Evolutionary conservation across 2,888 invertebrate genomes (phyloP).

Genomic region (Euproctis similis): DNA sequence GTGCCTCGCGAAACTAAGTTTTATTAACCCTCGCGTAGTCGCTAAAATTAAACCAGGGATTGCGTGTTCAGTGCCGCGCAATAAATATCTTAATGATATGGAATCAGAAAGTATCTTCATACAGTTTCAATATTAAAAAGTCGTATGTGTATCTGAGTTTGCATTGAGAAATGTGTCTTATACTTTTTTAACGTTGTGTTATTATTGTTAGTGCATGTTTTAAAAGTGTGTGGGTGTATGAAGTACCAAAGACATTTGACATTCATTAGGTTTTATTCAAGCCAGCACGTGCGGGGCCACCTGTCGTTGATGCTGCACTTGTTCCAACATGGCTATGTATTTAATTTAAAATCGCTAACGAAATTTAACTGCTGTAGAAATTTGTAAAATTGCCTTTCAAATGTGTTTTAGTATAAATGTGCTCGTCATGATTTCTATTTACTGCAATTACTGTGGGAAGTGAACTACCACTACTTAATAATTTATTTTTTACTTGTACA

Average conservation of each 20-base stretch:
- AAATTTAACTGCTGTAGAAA: constrained; percentile 12
- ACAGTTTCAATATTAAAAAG: constrained; percentile 31
- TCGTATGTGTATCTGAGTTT: constrained; percentile 29
- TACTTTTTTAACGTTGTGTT: constrained; percentile 34
- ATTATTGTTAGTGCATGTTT: no score
- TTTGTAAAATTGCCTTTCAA: no score
- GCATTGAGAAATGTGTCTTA: constrained; percentile 36
- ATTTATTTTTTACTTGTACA: no score
- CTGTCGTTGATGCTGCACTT: constrained; percentile 67
- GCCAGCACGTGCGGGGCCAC: constrained; percentile 69
- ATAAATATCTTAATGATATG: constrained; percentile 74
- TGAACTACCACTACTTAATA: no score
- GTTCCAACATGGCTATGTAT: constrained; percentile 24
- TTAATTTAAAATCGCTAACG: constrained; percentile 25
- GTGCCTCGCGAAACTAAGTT: constrained; percentile 43
- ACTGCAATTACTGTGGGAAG: no score
- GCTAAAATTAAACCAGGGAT: constrained; percentile 50
- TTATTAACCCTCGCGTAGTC: constrained; percentile 38
- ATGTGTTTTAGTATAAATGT: no score
- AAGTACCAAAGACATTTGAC: constrained; percentile 55
- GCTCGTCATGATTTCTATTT: no score
- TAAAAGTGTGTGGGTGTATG: constrained; percentile 21
- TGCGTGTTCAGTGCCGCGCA: constrained; percentile 36
- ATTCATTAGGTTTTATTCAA: constrained; percentile 72
- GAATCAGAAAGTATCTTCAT: constrained; percentile 71